Evolutionary conservation across 2,797 vertebrate species (phyloP), one percentile per base, ranked within the genome.

Genomic region (Rhincodon typus): DNA sequence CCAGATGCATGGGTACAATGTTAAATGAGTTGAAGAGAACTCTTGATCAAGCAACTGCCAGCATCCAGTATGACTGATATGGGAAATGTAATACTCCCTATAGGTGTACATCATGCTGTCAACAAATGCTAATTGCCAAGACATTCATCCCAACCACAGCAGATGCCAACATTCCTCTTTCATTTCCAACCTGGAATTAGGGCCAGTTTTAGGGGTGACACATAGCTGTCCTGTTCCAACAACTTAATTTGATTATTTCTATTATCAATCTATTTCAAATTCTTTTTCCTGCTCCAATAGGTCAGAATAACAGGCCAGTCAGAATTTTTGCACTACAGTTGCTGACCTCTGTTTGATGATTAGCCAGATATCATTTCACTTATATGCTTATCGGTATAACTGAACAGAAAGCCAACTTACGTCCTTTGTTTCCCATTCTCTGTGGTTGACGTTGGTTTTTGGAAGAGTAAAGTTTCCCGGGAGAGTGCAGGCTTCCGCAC

Each of bases 401-500:
- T 46, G 82, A 57, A 94, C 94, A 90, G 38, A 50, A 96, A 30
- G 23, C 21, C 23, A 79, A 97, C 98, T 98, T 96, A 99, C 98
- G 95, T 97, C 97, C 98, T 98, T 98, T n/a, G 96, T 97, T 96
- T 98, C 98, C 98, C 98, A 99, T 88, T 97, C 96, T 0, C 97
- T 96, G 96, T 98, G 98, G 96, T 98, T 98, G 1, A 99, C 98
- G 95, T 96, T 98, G 96, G 98, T 98, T 96, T 98, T 98, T 34
- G 98, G 98, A 95, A 98, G 98, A 0, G 97, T 98, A 96, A 98
- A 96, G 7, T 98, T 97, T 96, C 98, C 97, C 0, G 96, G 96
- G 77, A 98, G 96, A 96, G 94, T 96, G 96, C 98, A 98, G 96
- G 97, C 97, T 95, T 98, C 97, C 50, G 96, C 96, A 96, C 98